phyloP scores from a whole-genome alignment of 2,797 vertebrate genomes.

The Gadopsis marmoratus region DNA sequence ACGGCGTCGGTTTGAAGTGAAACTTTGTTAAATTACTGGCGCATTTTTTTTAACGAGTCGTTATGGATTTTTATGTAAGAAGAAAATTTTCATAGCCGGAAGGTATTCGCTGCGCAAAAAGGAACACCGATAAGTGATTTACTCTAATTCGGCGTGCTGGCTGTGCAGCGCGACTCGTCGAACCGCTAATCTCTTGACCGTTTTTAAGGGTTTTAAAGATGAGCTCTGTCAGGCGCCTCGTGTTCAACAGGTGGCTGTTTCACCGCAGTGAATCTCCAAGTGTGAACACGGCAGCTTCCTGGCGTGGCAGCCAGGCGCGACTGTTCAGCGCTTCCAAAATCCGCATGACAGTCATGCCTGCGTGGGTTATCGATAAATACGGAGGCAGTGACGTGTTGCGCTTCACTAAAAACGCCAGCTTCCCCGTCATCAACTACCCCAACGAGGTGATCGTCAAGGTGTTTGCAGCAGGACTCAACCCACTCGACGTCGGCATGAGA shows the following conservation, averaged over 20 bases:
- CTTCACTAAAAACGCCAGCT: conserved; percentile 87
- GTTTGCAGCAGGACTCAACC: conserved; percentile 92
- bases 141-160: background rate
- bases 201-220: conserved; percentile 36
- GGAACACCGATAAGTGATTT: background rate
- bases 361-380: conserved; percentile 96
- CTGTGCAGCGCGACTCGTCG: background rate
- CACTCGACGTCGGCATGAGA: conserved; percentile 95
- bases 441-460: conserved; percentile 96
- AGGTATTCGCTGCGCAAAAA: background rate
- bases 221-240: conserved; percentile 45
- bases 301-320: conserved; percentile 42
- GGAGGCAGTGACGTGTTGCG: conserved; percentile 91
- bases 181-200: background rate
- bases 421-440: conserved; percentile 91
- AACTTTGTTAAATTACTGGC: background rate
- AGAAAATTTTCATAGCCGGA: background rate
- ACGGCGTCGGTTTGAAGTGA: conserved; percentile 10
- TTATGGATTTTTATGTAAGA: background rate
- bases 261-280: background rate
- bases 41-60: accelerated
- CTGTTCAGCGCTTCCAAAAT: conserved; percentile 75
- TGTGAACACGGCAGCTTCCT: background rate
- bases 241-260: conserved; percentile 46
- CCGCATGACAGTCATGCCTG: conserved; percentile 87